Base-by-base conservation (phyloP, 2,113 vertebrate species). In the Hippocampus zosterae region DNA sequence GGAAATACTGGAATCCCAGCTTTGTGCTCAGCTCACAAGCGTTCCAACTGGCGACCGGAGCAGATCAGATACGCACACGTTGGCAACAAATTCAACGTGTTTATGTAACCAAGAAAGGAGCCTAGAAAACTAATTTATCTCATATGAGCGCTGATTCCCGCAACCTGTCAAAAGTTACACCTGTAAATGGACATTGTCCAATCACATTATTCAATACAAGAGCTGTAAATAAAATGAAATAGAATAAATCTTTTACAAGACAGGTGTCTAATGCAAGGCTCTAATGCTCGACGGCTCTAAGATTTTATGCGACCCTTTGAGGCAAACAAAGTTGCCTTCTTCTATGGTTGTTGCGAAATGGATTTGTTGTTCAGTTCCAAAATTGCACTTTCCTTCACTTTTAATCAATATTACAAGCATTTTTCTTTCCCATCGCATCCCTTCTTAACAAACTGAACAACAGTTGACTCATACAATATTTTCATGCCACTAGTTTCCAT, bases 241-340 rank as follows among this genome's bases (percentile, higher is more conserved):
- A 44, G 15, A 13, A 44, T 12, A 44, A 44, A 44, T 52, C 15
- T 4, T 52, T 41, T 29, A 72, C 74, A 74, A 68, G 33, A 74
- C 62, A 37, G 21, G 23, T 70, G 67, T 12, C 52, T 7, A n/a
- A 53, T 8, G 21, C 52, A 53, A 53, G 19, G 52, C 21, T 0
- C 10, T 2, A 53, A n/a, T n/a, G n/a, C 8, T 2, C 1, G 52
- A 15, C 16, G 1, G 18, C 16, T 50, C 12, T 1, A 50, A 1
- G 4, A 48, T 12, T 53, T 53, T 9, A n/a, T 53, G 19, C 6
- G 50, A 21, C 21, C 8, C 19, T 10, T 21, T 21, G 15, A 19
- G 7, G 48, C 48, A 52, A 52, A 52, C 19, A 52, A 52, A 52
- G 48, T 52, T 52, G 5, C 7, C 48, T 52, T 19, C 16, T 8